Evolutionary conservation across 2,888 invertebrate species (phyloP), one percentile per base, ranked within the genome.

Genomic region (Nudaria mundana): DNA sequence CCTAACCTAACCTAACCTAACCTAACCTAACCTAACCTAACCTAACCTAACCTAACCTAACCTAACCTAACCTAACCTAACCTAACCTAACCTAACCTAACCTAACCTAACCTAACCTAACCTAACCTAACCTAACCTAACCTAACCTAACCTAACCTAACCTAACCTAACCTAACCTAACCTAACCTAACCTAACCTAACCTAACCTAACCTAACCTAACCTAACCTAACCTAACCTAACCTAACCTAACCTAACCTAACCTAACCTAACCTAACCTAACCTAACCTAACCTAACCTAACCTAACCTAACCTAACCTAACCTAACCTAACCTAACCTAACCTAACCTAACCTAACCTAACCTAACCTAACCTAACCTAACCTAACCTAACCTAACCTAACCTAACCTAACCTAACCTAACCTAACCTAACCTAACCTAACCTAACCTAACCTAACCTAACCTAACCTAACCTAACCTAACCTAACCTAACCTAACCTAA

Each of bases 101-200:
- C 49, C 49, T 44, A 50, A 48, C 48, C 47, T 46, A 43, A 50
- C 43, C 48, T 41, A 48, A 45, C 45, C 44, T 48, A 44, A 40
- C 45, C 20, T 20, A 20, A 20, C 20, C 20, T 20, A 20, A 20
- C 20, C 20, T 40, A 38, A 48, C 39, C 40, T 39, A 41, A 39
- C 41, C 42, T 38, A 40, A 49, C 47, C 47, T 49, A 48, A 47
- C 45, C 40, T 45, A 49, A 51, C 43, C 48, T 48, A 50, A 46
- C 50, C 46, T 46, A 50, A 46, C 46, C 50, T 45, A 48, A 52
- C 48, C 51, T 48, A 48, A 52, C 48, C 48, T 48, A 51, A 51
- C 51, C 51, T 51, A 52, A 52, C 51, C 51, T 48, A 51, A 51
- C 51, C 51, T 51, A 51, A 51, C 51, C 51, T 51, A 51, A 26